A percentile compares a stretch with the other conserved stretches of the same genome.
Conservation (phyloP, 2,888 invertebrate species). For the Watsonalla cultraria region DNA sequence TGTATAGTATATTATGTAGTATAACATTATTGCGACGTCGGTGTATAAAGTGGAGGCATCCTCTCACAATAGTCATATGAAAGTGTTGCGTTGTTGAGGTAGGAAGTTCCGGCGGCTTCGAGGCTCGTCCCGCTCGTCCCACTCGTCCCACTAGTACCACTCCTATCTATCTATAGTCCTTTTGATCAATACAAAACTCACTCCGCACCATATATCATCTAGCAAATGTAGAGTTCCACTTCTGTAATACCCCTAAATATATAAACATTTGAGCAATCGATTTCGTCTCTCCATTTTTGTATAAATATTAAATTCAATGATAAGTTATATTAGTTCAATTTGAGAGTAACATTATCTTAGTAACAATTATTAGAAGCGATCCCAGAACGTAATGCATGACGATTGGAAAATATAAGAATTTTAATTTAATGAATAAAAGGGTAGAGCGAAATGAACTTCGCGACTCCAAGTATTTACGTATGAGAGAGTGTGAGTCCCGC, state of each 20-base stretch:
- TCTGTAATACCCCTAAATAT: slow-evolving; percentile 74
- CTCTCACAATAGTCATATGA: slow-evolving; percentile 25
- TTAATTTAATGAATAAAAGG: slow-evolving; percentile 48
- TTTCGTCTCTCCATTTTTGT: slow-evolving; percentile 74
- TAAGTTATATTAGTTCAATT: slow-evolving; percentile 62
- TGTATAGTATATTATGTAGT: slow-evolving; percentile 42
- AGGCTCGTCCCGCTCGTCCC: slow-evolving; percentile 10
- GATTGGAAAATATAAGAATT: slow-evolving; percentile 64
- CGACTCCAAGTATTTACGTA: slow-evolving; percentile 41
- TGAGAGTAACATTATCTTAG: slow-evolving; percentile 53
- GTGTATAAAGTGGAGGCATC: background rate
- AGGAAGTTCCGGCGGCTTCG: slow-evolving; percentile 57
- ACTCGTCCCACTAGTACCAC: slow-evolving; percentile 38
- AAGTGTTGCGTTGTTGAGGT: slow-evolving; percentile 72
- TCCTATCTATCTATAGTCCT: slow-evolving; percentile 72
- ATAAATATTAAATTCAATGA: slow-evolving; percentile 74
- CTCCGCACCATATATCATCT: slow-evolving; percentile 67
- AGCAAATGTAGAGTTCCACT: slow-evolving; percentile 72
- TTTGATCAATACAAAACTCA: slow-evolving; percentile 73
- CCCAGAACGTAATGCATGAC: slow-evolving; percentile 70
- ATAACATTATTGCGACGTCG: background rate
- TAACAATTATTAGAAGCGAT: slow-evolving; percentile 64
- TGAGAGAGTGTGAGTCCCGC: slow-evolving; percentile 24
- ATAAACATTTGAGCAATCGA: slow-evolving; percentile 78
- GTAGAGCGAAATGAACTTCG: slow-evolving; percentile 57